Percentiles rank a stretch among this genome's conserved stretches.
phyloP scores from a whole-genome alignment of 2,888 invertebrate genomes.

The Cataglyphis albicans region DNA sequence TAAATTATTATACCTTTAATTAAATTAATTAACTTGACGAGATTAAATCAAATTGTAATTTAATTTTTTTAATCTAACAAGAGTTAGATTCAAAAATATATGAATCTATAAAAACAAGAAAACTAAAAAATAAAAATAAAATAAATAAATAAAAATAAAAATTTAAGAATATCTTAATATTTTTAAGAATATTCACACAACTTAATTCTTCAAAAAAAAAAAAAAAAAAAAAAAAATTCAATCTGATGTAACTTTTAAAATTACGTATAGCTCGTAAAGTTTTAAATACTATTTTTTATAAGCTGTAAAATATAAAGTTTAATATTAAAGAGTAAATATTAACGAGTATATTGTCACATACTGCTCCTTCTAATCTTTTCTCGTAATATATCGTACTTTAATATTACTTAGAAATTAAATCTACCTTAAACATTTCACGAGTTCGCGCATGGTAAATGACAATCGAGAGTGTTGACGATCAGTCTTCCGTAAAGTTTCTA shows the following conservation, averaged over 20 bases:
- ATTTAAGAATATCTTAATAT: not conserved
- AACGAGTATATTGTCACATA: not conserved
- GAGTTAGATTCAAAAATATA: not conserved
- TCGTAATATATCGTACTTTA: not conserved
- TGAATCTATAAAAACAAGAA: not conserved
- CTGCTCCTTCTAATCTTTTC: not conserved
- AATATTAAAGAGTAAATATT: not conserved
- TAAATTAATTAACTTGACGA: not conserved
- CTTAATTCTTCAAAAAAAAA: not conserved
- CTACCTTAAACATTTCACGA: not conserved
- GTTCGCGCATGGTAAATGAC: conserved; percentile 11
- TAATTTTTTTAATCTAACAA: not conserved
- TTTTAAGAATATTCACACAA: not conserved
- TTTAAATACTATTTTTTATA: not conserved
- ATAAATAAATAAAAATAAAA: not conserved
- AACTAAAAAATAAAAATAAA: not conserved
- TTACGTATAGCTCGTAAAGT: not conserved
- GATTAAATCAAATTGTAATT: not conserved
- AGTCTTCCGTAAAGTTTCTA: not conserved
- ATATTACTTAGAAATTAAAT: not conserved
- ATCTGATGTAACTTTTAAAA: not conserved
- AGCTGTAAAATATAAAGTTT: not conserved
- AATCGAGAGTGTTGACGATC: not conserved
- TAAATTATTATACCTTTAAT: not conserved
- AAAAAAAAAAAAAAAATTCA: not conserved